phyloP scores from a whole-genome alignment of 2,888 invertebrate species.

The Bombylius discolor region DNA sequence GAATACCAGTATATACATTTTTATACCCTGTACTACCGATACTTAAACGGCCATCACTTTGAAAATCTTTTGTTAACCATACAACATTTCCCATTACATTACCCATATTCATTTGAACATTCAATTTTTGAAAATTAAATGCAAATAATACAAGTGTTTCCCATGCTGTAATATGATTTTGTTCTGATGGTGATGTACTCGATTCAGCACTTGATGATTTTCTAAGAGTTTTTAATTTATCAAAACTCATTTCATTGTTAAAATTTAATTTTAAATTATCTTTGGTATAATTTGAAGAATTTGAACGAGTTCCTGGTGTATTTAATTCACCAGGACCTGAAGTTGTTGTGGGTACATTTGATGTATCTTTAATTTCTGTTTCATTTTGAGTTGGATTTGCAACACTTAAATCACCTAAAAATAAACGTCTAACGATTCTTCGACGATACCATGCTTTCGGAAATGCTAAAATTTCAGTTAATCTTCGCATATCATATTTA shows the following conservation, averaged over 20 bases:
- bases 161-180: slow-evolving; percentile 68
- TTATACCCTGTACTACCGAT: slow-evolving; percentile 91
- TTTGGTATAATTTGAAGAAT: slow-evolving; percentile 31
- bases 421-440: slow-evolving; percentile 81
- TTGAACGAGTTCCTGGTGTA: not conserved
- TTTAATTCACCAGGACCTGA: slow-evolving; percentile 8
- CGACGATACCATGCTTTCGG: slow-evolving; percentile 98
- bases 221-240: slow-evolving; percentile 40
- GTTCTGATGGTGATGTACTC: slow-evolving; percentile 44
- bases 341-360: slow-evolving; percentile 12
- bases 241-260: slow-evolving; percentile 37
- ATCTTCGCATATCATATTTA: slow-evolving; percentile 94
- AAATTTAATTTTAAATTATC: slow-evolving; percentile 46
- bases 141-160: slow-evolving; percentile 92
- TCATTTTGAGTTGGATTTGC: not conserved
- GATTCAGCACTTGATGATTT: slow-evolving; percentile 45
- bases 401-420: slow-evolving; percentile 85
- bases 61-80: slow-evolving; percentile 87
- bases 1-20: slow-evolving; percentile 80
- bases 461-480: slow-evolving; percentile 94
- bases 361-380: slow-evolving; percentile 22
- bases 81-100: slow-evolving; percentile 99
- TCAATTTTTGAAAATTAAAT: slow-evolving; percentile 88
- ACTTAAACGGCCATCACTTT: slow-evolving; percentile 80
- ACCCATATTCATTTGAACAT: slow-evolving; percentile 99